Evolutionary conservation across 2,888 invertebrate species (phyloP).

Genomic region (Chirona hameri): DNA sequence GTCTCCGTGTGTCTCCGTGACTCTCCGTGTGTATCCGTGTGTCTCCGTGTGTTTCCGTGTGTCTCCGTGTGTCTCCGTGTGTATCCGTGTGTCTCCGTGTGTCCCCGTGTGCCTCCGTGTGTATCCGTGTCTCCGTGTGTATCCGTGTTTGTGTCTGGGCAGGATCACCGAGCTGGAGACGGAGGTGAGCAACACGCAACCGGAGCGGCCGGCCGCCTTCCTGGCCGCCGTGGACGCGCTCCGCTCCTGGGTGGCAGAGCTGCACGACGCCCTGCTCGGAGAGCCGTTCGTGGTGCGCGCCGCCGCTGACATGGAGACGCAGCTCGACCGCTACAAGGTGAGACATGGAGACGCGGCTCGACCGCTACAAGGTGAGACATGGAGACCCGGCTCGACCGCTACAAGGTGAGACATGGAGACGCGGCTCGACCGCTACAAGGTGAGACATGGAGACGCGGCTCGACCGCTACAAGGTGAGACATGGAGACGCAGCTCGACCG

Average conservation of each 20-base stretch:
- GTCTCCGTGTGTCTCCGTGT: too few species aligned
- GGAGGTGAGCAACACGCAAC: neutral
- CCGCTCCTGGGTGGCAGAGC: constrained; percentile 4
- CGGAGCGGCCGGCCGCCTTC: constrained; percentile 11
- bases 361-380: neutral
- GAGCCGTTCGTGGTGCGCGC: constrained; percentile 22
- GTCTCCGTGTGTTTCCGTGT: too few species aligned
- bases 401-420: neutral
- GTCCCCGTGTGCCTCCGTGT: too few species aligned
- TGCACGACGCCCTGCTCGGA: constrained; percentile 3
- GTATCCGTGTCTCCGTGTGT: too few species aligned
- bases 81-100: too few species aligned
- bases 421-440: neutral
- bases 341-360: neutral
- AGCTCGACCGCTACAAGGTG: constrained; percentile 14
- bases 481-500: too few species aligned
- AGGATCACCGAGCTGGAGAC: constrained; percentile 12
- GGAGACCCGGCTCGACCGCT: neutral
- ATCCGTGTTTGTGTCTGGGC: neutral
- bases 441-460: neutral
- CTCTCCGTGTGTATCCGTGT: too few species aligned
- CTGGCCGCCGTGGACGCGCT: constrained; percentile 2
- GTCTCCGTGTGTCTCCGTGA: too few species aligned
- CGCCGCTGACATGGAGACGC: neutral
- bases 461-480: neutral